Conservation (phyloP, 1,140 invertebrate species). For the Littorina saxatilis region DNA sequence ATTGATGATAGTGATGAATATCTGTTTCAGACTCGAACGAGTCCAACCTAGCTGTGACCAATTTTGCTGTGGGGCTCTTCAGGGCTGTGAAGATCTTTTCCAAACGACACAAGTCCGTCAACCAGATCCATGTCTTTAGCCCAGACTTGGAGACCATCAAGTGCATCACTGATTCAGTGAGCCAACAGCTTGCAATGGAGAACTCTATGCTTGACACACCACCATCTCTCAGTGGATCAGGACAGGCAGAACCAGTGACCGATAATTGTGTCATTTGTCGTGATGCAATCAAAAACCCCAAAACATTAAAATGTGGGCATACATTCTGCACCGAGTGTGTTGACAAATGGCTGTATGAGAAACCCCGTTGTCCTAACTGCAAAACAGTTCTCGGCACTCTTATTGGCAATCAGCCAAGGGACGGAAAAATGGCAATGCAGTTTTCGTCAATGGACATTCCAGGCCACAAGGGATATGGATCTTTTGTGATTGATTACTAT, state of each 20-base stretch:
- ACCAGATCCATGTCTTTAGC: no score
- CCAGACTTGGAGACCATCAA: no score
- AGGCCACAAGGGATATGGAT: slow-evolving; percentile 50
- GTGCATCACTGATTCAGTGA: no score
- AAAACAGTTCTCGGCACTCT: slow-evolving; percentile 57
- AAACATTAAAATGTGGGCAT: slow-evolving; percentile 58
- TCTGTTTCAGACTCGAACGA: no score
- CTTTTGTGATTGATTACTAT: slow-evolving; percentile 56
- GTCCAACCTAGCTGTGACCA: no score
- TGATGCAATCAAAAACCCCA: slow-evolving; percentile 44
- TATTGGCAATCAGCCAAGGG: slow-evolving; percentile 60
- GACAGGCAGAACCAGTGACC: slow-evolving; percentile 15
- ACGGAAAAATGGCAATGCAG: slow-evolving; percentile 49
- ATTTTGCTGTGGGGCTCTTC: no score
- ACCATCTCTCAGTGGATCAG: neutral
- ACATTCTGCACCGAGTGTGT: slow-evolving; percentile 59
- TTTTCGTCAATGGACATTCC: slow-evolving; percentile 33
- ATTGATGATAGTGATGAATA: no score
- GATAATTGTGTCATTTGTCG: slow-evolving; percentile 62
- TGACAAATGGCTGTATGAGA: slow-evolving; percentile 47
- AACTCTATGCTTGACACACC: neutral
- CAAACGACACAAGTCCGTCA: no score
- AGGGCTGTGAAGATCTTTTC: no score
- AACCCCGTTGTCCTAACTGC: slow-evolving; percentile 66
- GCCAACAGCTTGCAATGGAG: no score